phyloP scores from a whole-genome alignment of 1,140 invertebrate species.

The Orchestia grillus region DNA sequence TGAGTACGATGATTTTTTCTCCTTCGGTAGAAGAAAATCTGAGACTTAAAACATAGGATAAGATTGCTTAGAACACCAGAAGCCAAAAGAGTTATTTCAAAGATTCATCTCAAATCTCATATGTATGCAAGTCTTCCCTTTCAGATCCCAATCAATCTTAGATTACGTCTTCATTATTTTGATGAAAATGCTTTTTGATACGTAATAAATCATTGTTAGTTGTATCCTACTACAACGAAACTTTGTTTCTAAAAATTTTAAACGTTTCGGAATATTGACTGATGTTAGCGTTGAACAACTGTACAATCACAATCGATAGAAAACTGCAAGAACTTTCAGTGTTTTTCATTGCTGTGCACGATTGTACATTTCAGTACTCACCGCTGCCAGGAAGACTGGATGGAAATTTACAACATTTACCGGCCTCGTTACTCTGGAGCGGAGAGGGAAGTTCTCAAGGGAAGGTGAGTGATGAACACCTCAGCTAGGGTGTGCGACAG shows the following conservation, averaged over 20 bases:
- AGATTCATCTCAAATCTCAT: background rate
- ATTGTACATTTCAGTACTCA: conserved; percentile 47
- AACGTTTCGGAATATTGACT: background rate
- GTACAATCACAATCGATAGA: background rate
- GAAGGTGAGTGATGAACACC: conserved; percentile 72
- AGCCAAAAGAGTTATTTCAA: background rate
- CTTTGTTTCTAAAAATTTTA: background rate
- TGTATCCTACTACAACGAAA: background rate
- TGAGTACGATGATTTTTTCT: background rate
- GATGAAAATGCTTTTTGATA: background rate
- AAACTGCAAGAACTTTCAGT: background rate
- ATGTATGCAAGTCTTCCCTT: background rate
- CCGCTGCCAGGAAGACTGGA: conserved; percentile 89
- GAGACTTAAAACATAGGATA: background rate
- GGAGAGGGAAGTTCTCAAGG: conserved; percentile 83
- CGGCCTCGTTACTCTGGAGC: conserved; percentile 74
- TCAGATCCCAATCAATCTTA: background rate
- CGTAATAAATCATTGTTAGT: background rate
- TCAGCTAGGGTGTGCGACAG: no score
- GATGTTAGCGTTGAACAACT: background rate
- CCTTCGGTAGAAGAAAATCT: background rate
- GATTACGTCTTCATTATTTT: background rate
- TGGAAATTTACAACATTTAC: conserved; percentile 91
- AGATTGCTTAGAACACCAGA: background rate
- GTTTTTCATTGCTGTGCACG: background rate